Base-by-base conservation (phyloP, 2,888 invertebrate species). In the Theretra japonica region DNA sequence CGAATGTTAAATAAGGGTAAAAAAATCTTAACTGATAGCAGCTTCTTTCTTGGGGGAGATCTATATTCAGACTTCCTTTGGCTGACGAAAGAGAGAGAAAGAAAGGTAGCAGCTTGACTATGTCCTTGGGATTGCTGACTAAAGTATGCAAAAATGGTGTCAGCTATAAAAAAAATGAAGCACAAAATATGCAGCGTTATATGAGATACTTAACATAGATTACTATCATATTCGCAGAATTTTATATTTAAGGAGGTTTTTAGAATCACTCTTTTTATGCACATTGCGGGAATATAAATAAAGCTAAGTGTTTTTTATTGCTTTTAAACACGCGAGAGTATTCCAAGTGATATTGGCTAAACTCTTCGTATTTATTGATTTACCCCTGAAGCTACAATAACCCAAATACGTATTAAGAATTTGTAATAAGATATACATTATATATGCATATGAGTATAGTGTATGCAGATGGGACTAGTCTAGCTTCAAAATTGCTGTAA, bases 331-430 rank as follows among this genome's bases (percentile, higher is more conserved):
- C 48, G 65, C 65, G 17, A 65, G 48, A 15, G 23, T n/a, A 65
- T 41, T 21, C 65, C 19, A 48, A 65, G 41, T n/a, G 53, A 53
- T 65, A 65, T 65, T 48, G 48, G 23, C 23, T 41, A 21, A 41
- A 33, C 23, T 23, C 41, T 21, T 41, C 62, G 41, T 65, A 48
- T 65, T 65, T 48, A 58, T 65, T 65, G 65, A 65, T 41, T 41
- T 41, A 25, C 23, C 21, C 30, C 33, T 21, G 62, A 48, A 65
- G 65, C 65, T 15, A 21, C 7, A 53, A 53, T n/a, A 53, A 53
- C 5, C 4, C 53, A 53, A 3, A 53, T 1, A 53, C 41, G 33
- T 21, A 41, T 33, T 33, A 41, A 21, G 2, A 62, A 33, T 62
- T 62, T 41, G 33, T 41, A 28, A 28, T 28, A 28, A 28, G 33